Base-by-base conservation (phyloP, 1,140 invertebrate genomes). In the Protaetia brevitarsis region DNA sequence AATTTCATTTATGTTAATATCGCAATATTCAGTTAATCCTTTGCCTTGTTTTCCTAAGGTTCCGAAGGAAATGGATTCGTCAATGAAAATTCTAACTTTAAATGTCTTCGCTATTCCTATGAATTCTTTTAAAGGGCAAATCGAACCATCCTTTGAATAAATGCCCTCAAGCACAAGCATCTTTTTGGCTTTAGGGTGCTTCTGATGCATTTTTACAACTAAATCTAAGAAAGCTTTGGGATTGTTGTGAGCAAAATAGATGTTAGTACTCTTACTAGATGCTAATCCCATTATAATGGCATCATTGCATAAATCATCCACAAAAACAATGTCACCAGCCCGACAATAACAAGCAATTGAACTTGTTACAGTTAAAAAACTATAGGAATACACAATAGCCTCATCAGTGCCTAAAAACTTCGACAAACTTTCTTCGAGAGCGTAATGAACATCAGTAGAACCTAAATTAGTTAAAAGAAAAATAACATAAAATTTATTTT, bases 261-360 rank as follows among this genome's bases (percentile, higher is more conserved):
- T 82, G 16, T 98, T 84, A 27, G 83, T 87, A 74, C 93, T 95
- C 68, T 94, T 84, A 0, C 96, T 93, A 0, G 96, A 95, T 75
- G 93, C 86, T 2, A 99, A 76, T 0, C 97, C 97, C 79, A 98
- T 95, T 81, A 98, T 95, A 67, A 99, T 95, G 0, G 97, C 85
- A 83, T 97, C 97, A 82, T 94, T 93, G 0, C 94, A 90, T 71
- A 87, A 88, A 81, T 96, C 94, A 84, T 98, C 96, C 10, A 91
- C 90, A 74, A 58, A 82, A 75, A 99, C 89, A 19, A 98, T 82
- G 77, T 99, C 97, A 11, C 87, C 88, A 59, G 89, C 86, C 77
- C 99, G 99, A 19, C 95, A 88, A 82, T 99, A 99, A 0, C 97
- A 95, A 1, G 96, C 93, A 74, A 99, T 98, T 2, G 96, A 96